Base-by-base conservation (phyloP, 2,888 invertebrate genomes). In the Nezara viridula region DNA sequence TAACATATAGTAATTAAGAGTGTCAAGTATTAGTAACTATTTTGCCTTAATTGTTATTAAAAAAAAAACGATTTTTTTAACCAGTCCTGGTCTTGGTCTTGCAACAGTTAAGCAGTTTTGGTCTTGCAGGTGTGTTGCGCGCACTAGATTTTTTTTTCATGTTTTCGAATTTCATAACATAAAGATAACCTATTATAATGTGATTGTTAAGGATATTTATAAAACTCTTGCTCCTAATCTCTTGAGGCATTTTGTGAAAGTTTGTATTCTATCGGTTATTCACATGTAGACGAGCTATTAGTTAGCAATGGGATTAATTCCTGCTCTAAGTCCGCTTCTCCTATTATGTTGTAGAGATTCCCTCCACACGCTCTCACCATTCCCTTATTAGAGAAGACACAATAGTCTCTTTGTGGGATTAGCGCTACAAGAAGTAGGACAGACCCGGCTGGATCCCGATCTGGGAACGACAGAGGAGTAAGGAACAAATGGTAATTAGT, bases 401-500 rank as follows among this genome's bases (percentile, higher is more conserved):
- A 47, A 81, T 12, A 44, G 73, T 14, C 81, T 81, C 81, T 81
- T 81, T 44, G 81, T 40, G n/a, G 81, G 81, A 81, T 81, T 47
- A 81, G n/a, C 24, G n/a, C 81, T 47, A 44, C 44, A 44, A 81
- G 44, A 81, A 81, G 81, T 40, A 81, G 66, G 37, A 21, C 66
- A 73, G 44, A 44, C n/a, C 44, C 12, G 44, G 12, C 24, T 24
- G 81, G 44, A 44, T 81, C 44, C 66, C 66, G 66, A 73, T 73
- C 66, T 73, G 19, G 66, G 16, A 81, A 44, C 24, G 47, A 81
- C 44, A 47, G 12, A 47, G 81, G 44, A 81, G 81, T n/a, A 12
- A 44, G n/a, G n/a, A 81, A 81, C 81, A 81, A 81, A 44, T n/a
- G 81, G 40, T 81, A 81, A 81, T 81, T 81, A 81, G 81, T 6